Conservation (phyloP, 1,140 invertebrate species). For the Sycobia sp. region DNA sequence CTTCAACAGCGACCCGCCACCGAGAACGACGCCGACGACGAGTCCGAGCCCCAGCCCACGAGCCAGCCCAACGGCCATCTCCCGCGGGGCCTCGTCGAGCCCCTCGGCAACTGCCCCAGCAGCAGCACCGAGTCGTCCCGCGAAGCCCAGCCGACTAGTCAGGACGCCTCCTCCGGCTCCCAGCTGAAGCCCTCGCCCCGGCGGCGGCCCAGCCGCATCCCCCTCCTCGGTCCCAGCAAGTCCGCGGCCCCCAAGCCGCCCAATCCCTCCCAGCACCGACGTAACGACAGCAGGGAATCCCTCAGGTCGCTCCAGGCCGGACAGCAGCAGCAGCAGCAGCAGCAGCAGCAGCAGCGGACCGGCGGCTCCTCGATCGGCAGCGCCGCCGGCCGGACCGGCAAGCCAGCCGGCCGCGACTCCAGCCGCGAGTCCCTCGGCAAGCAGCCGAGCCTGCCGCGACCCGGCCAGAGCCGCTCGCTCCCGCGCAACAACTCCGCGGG, state of each 20-base stretch:
- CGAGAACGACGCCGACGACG: conserved; percentile 49
- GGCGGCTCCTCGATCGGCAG: conserved; percentile 29
- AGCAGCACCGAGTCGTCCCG: conserved; percentile 26
- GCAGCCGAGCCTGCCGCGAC: conserved; percentile 41
- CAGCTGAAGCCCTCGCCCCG: conserved; percentile 60
- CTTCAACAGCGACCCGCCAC: conserved; percentile 51
- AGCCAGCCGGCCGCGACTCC: conserved; percentile 46
- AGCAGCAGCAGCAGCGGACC: conserved; percentile 26
- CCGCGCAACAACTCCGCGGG: conserved; percentile 51
- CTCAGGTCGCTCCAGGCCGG: conserved; percentile 55
- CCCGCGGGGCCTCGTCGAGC: conserved; percentile 42
- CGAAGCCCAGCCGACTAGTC: not conserved
- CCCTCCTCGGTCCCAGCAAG: conserved; percentile 66
- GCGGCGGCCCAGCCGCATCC: conserved; percentile 73
- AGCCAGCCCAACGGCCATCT: conserved; percentile 59
- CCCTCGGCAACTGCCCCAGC: conserved; percentile 30
- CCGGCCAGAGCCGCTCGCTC: conserved; percentile 51
- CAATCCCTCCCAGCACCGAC: conserved; percentile 51
- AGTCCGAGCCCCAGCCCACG: conserved; percentile 52
- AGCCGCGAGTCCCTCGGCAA: conserved; percentile 68
- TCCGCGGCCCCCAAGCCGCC: conserved; percentile 66
- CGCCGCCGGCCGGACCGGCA: conserved; percentile 47
- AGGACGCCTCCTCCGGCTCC: not conserved
- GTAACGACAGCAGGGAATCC: conserved; percentile 67
- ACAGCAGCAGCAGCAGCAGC: not conserved